Evolutionary conservation across 2,888 invertebrate genomes (phyloP).

Genomic region (Hirtodrosophila trivittata): DNA sequence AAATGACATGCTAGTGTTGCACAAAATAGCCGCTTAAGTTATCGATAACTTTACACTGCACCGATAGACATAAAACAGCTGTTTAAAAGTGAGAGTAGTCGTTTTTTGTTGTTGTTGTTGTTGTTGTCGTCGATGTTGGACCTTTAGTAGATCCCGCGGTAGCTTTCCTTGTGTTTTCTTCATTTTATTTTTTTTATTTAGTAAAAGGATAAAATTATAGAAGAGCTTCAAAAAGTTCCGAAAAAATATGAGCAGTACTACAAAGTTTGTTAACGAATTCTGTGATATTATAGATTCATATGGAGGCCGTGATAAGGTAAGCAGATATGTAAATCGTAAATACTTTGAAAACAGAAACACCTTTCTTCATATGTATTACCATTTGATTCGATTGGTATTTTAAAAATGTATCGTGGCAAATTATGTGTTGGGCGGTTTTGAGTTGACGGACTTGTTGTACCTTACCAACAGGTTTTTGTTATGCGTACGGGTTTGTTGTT

Average conservation of each 20-base stretch:
- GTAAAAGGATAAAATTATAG: slow-evolving; percentile 3
- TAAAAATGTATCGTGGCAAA: slow-evolving; percentile 55
- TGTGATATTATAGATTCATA: slow-evolving; percentile 91
- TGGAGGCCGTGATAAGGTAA: slow-evolving; percentile 93
- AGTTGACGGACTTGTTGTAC: slow-evolving; percentile 1
- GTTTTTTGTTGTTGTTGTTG: slow-evolving; percentile 25
- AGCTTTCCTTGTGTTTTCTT: slow-evolving; percentile 9
- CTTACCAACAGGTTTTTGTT: slow-evolving; percentile 49
- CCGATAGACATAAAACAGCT: slow-evolving; percentile 37
- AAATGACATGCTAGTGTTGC: slow-evolving; percentile 22
- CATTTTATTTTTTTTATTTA: slow-evolving; percentile 2
- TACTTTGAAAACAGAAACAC: neutral
- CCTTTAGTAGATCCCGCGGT: slow-evolving; percentile 33
- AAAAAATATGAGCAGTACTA: slow-evolving; percentile 60
- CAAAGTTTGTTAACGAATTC: slow-evolving; percentile 85
- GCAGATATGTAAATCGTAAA: slow-evolving; percentile 10
- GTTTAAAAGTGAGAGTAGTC: slow-evolving; percentile 36
- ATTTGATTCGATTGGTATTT: slow-evolving; percentile 3
- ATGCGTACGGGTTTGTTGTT: slow-evolving; percentile 14
- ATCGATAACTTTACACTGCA: slow-evolving; percentile 14
- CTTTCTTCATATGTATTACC: too few species aligned
- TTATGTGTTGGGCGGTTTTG: neutral
- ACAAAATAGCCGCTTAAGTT: slow-evolving; percentile 31
- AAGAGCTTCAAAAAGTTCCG: too few species aligned
- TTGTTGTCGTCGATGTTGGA: slow-evolving; percentile 1